Evolutionary conservation across 2,888 invertebrate genomes (phyloP).

Genomic region (Calameuta filiformis): DNA sequence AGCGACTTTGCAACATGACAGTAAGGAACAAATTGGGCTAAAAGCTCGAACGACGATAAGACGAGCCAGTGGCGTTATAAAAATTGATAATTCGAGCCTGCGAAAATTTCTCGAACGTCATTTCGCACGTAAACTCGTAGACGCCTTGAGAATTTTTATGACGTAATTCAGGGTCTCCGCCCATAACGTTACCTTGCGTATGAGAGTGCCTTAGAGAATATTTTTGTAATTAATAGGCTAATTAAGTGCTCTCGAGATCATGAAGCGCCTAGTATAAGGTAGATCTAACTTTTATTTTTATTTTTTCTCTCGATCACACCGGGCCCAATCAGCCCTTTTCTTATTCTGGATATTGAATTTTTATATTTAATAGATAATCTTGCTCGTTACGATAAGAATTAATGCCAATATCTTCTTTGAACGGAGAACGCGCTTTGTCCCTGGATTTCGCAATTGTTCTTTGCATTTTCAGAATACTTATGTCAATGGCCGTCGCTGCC

Average conservation of each 20-base stretch:
- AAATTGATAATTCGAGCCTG: too few relatives aligned
- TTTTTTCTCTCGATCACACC: background rate
- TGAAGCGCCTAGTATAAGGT: background rate
- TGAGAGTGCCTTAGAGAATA: conserved; percentile 41
- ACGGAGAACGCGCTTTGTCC: too few relatives aligned
- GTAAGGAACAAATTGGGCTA: conserved; percentile 11
- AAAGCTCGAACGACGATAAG: too few relatives aligned
- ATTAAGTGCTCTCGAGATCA: conserved; percentile 8
- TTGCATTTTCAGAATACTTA: background rate
- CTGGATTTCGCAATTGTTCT: too few relatives aligned
- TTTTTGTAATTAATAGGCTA: conserved; percentile 43
- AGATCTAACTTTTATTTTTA: background rate
- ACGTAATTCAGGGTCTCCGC: background rate
- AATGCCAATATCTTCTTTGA: too few relatives aligned
- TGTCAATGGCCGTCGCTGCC: too few relatives aligned
- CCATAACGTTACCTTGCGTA: conserved; percentile 29
- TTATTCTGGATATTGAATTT: background rate
- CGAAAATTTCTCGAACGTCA: too few relatives aligned
- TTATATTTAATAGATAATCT: background rate
- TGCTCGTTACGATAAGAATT: too few relatives aligned
- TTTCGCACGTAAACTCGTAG: too few relatives aligned
- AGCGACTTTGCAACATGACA: conserved; percentile 21
- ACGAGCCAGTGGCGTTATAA: too few relatives aligned
- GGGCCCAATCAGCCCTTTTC: background rate
- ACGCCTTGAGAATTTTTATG: background rate